phyloP scores from a whole-genome alignment of 2,113 vertebrate species.

The Seriola quinqueradiata region DNA sequence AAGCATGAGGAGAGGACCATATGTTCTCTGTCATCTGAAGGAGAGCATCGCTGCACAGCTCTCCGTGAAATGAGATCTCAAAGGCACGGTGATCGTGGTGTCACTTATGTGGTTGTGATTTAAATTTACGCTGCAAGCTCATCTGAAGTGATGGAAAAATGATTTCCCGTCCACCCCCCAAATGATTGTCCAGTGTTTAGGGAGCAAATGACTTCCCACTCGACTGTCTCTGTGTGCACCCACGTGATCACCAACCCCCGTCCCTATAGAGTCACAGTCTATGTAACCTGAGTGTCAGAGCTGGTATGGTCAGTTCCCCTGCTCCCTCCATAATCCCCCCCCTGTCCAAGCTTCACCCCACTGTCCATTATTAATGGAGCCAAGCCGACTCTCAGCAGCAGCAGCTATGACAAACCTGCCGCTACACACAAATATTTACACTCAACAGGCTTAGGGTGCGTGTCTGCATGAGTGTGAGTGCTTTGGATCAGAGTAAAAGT shows the following conservation, averaged over 20 bases:
- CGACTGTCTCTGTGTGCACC: background rate
- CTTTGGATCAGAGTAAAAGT: background rate
- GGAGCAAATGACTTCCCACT: background rate
- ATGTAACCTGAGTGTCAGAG: slow-evolving; percentile 30
- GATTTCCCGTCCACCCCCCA: background rate
- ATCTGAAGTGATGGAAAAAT: background rate
- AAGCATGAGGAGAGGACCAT: slow-evolving; percentile 6
- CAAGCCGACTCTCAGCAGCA: slow-evolving; percentile 23
- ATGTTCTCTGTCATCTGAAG: background rate
- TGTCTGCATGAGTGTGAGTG: slow-evolving; percentile 11
- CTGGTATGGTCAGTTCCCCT: slow-evolving; percentile 7
- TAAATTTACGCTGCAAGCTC: background rate
- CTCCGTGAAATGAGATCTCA: background rate
- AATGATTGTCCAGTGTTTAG: background rate
- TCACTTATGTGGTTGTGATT: background rate
- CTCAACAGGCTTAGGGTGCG: slow-evolving; percentile 35
- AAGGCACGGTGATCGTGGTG: background rate
- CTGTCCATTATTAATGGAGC: slow-evolving; percentile 40
- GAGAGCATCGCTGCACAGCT: background rate
- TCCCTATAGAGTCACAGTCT: background rate
- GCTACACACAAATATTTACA: slow-evolving; percentile 57
- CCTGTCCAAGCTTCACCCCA: slow-evolving; percentile 24
- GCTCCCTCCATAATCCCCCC: slow-evolving; percentile 29
- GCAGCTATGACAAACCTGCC: slow-evolving; percentile 36
- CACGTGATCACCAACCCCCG: background rate